These are phyloP conservation scores for Shargacucullia verbasci DNA, from an alignment of 2,888 invertebrate genomes.

Conservation along the genomic window DNA sequence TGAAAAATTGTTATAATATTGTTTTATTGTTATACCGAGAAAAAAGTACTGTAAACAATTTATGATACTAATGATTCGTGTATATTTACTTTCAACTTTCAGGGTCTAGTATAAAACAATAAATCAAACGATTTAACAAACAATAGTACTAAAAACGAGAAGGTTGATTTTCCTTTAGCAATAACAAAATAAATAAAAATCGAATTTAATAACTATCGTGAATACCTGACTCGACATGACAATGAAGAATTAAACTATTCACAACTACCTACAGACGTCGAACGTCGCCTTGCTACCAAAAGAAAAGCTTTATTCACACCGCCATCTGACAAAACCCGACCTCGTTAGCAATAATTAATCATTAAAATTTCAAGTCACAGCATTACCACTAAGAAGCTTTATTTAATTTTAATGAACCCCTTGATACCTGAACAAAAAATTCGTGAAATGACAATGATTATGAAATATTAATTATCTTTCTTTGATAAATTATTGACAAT, in stretches of 20 bases:
- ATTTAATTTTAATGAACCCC: constrained; percentile 45
- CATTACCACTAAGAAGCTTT: constrained; percentile 31
- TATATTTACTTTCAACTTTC: no score
- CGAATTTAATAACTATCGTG: background rate
- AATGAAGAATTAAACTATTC: constrained; percentile 28
- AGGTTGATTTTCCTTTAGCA: background rate
- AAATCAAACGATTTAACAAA: no score
- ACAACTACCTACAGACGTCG: constrained; percentile 2
- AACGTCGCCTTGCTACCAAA: constrained; percentile 14
- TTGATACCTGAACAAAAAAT: constrained; percentile 33
- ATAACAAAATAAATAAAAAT: background rate
- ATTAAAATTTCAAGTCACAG: constrained; percentile 34
- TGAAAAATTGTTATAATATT: no score
- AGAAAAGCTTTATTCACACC: constrained; percentile 29
- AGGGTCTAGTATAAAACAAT: no score
- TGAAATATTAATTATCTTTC: constrained; percentile 44
- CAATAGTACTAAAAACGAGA: no score
- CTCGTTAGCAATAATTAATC: constrained; percentile 55
- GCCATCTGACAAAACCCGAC: constrained; percentile 20
- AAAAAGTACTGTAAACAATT: no score
- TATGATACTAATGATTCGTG: no score
- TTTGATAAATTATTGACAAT: constrained; percentile 38
- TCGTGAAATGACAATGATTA: constrained; percentile 38
- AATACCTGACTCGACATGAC: background rate
- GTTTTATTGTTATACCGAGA: no score